A percentile compares a stretch with the other conserved stretches of the same genome.
These are phyloP conservation scores for Karalla daura DNA, from an alignment of 2,797 vertebrate genomes.

Conservation along the genomic window DNA sequence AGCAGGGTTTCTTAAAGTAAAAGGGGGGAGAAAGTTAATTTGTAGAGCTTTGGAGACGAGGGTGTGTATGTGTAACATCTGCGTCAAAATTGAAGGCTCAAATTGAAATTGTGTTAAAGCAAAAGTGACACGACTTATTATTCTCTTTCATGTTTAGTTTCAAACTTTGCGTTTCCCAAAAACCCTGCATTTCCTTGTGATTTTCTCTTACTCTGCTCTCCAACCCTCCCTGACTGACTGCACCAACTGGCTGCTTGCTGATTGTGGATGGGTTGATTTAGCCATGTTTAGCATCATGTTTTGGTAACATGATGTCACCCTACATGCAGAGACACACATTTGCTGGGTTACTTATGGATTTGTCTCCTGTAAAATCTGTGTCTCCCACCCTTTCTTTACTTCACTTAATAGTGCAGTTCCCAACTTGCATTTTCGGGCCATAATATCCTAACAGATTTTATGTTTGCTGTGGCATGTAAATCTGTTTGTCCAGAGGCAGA, in stretches of 20 bases:
- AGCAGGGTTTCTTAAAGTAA: slow-evolving; percentile 34
- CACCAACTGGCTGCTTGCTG: slow-evolving; percentile 33
- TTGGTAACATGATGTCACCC: slow-evolving; percentile 35
- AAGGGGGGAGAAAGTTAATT: slow-evolving; percentile 4
- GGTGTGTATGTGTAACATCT: slow-evolving; percentile 5
- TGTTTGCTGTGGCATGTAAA: slow-evolving; percentile 44
- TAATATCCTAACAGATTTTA: slow-evolving; percentile 20
- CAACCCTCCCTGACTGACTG: neutral
- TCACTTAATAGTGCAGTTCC: neutral
- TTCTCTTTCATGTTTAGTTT: slow-evolving; percentile 15
- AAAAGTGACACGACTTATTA: neutral
- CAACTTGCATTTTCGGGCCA: slow-evolving; percentile 28
- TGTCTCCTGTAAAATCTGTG: neutral
- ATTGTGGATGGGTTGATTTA: slow-evolving; percentile 57
- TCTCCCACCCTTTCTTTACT: neutral
- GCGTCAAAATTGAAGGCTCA: slow-evolving; percentile 3
- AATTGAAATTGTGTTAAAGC: slow-evolving; percentile 18
- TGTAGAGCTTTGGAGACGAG: slow-evolving; percentile 8
- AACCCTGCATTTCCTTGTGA: neutral
- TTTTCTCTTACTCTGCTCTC: neutral
- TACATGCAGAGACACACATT: neutral
- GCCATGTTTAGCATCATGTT: slow-evolving; percentile 38
- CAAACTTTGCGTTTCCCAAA: neutral
- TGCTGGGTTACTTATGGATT: neutral
- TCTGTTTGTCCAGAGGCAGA: slow-evolving; percentile 41